These are phyloP conservation scores for Phycodurus eques DNA, from an alignment of 2,113 vertebrate species.

Conservation along the genomic window DNA sequence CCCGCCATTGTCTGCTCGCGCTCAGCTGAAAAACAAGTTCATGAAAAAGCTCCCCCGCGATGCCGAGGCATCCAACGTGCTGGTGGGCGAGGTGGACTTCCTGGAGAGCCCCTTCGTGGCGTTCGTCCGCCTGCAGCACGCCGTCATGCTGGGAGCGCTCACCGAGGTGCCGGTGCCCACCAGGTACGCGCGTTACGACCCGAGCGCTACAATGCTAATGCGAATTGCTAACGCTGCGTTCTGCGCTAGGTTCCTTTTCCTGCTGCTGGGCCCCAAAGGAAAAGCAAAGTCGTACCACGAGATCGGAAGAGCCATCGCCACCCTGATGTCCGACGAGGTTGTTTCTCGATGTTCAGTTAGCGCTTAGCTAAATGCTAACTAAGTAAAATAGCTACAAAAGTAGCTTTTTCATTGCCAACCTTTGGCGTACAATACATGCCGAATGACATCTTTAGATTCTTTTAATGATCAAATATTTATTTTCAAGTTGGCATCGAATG, in stretches of 20 bases:
- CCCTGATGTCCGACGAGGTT: constrained; percentile 98
- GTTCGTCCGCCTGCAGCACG: constrained; percentile 92
- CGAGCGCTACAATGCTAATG: not conserved
- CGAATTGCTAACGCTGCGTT: not conserved
- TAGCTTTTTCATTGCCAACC: no score
- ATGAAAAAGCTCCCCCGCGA: constrained; percentile 98
- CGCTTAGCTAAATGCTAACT: not conserved
- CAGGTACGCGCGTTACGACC: constrained; percentile 69
- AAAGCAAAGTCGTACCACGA: constrained; percentile 97
- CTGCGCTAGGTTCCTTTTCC: constrained; percentile 85
- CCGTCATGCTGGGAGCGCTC: constrained; percentile 91
- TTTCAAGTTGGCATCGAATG: no score
- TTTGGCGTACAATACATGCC: no score
- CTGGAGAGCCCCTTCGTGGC: constrained; percentile 90
- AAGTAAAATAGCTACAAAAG: no score
- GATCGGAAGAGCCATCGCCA: constrained; percentile 94
- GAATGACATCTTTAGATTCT: no score
- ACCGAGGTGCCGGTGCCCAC: constrained; percentile 96
- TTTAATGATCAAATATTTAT: no score
- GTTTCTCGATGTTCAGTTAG: not conserved
- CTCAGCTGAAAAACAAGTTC: constrained; percentile 95
- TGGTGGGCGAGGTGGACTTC: constrained; percentile 96
- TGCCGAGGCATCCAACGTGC: constrained; percentile 93
- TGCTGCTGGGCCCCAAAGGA: constrained; percentile 94
- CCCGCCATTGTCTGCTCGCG: not conserved